Evolutionary conservation across 1,140 invertebrate species (phyloP), one percentile per base, ranked within the genome.

Genomic region (Lordiphosa collinella): DNA sequence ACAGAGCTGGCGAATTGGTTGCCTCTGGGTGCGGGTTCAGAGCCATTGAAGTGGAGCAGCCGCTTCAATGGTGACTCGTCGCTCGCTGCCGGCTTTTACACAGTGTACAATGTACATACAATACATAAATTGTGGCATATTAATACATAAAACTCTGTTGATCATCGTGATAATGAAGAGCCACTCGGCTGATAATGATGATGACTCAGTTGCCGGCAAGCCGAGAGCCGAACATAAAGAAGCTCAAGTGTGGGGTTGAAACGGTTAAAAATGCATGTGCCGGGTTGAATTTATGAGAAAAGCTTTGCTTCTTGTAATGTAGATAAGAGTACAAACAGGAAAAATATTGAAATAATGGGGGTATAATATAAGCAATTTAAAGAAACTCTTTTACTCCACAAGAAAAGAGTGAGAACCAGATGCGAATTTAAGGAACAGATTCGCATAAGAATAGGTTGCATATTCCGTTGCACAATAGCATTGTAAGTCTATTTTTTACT

Each of bases 1-100:
- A 72, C 73, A 62, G 82, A 53, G 78, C 78, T 73, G 78, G 78
- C 78, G 78, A 85, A 82, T 82, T 76, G 76, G 40, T 46, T 52
- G 47, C 47, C 40, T 61, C 56, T 54, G 51, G 22, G 29, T 48
- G 48, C 2, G 40, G 36, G n/a, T 35, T 65, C 36, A 60, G 76
- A 56, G 65, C 47, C 72, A 75, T 51, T 82, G 60, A 84, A 71
- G 71, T 71, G 78, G 76, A 72, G 76, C 71, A 74, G 38, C 50
- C 56, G 43, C 25, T 51, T 25, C 35, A 10, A 9, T 53, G 47
- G 18, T 47, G 29, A 22, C 43, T 47, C 34, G 18, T 29, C 29
- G 16, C 12, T 37, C 34, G 22, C 36, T 32, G 47, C 43, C 13
- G 22, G 14, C 41, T 49, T 49, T 44, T 14, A 49, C 37, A 44